Evolutionary conservation across 2,888 invertebrate species (phyloP).

Genomic region (Plebejus anna): DNA sequence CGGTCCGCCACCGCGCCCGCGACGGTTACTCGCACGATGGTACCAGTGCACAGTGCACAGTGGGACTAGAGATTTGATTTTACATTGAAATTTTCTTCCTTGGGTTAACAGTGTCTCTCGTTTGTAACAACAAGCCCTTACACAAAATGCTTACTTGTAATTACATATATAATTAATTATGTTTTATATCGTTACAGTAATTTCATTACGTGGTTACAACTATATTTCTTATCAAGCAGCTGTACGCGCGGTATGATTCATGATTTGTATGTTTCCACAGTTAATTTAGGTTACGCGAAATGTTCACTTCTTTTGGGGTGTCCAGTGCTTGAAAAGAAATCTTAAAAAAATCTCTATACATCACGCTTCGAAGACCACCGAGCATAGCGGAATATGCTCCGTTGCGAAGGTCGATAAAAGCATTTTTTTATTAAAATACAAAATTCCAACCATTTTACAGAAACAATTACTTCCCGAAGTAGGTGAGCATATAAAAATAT

Average conservation of each 20-base stretch:
- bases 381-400: conserved; percentile 68
- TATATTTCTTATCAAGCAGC: conserved; percentile 72
- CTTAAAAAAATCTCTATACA: conserved; percentile 76
- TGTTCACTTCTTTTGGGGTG: conserved; percentile 42
- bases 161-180: conserved; percentile 66
- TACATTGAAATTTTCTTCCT: conserved; percentile 75
- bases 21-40: conserved; percentile 72
- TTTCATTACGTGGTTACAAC: conserved; percentile 78
- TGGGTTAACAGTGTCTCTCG: conserved; percentile 83
- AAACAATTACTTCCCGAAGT: conserved; percentile 73
- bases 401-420: conserved; percentile 68
- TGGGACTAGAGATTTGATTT: conserved; percentile 85
- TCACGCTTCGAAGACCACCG: conserved; percentile 71
- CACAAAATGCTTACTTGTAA: conserved; percentile 80
- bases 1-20: neutral
- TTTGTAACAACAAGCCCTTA: conserved; percentile 82
- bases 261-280: conserved; percentile 41
- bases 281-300: conserved; percentile 39
- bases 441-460: conserved; percentile 62
- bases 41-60: conserved; percentile 53
- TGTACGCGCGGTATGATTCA: conserved; percentile 49
- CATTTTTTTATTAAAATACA: conserved; percentile 65
- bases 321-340: conserved; percentile 73
- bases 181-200: conserved; percentile 79
- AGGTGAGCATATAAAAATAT: conserved; percentile 76